Evolutionary conservation across 2,797 vertebrate genomes (phyloP), one percentile per base, ranked within the genome.

Genomic region (Picus viridis): DNA sequence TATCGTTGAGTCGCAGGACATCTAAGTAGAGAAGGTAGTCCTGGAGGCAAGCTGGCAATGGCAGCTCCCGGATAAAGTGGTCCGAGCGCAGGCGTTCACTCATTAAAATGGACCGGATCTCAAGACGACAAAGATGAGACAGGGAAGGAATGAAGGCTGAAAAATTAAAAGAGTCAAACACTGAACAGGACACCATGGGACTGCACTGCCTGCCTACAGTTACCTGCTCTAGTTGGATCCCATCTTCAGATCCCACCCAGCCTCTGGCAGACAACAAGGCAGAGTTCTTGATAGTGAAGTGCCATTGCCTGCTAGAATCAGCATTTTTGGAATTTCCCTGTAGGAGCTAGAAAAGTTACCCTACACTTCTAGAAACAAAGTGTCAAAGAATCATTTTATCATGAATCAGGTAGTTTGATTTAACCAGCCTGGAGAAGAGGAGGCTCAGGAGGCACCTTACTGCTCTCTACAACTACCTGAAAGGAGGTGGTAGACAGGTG

Each of bases 41-140:
- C 73, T 98, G 98, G 10, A 98, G 97, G 85, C 97, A 98, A 74
- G 89, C 83, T 2, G 98, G 98, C 92, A 98, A 61, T 0, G 97
- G 97, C 73, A 98, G 29, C 7, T 94, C 97, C 68, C 62, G 84
- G 81, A 98, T 92, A 57, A 65, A 96, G 4, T 22, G 68, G 61
- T 96, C 96, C 1, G 96, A 97, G 41, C 59, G 95, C 49, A 98
- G 93, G 29, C 32, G 89, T 47, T 96, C 65, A 4, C 92, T 95
- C 10, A 92, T 93, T 36, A 98, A 70, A 83, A 95, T 43, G 65
- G 97, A 95, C 36, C 98, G 96, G 88, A 98, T 97, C 96, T 97
- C 85, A 83, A 98, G 96, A n/a, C 98, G 98, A 84, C 98, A 98
- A 54, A 98, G 98, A 74, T 98, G 98, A 51, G 95, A 88, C 82